Evolutionary conservation across 53 echinoderm and acorn worm genomes (phyloP).

Genomic region (Echinarachnius parma): DNA sequence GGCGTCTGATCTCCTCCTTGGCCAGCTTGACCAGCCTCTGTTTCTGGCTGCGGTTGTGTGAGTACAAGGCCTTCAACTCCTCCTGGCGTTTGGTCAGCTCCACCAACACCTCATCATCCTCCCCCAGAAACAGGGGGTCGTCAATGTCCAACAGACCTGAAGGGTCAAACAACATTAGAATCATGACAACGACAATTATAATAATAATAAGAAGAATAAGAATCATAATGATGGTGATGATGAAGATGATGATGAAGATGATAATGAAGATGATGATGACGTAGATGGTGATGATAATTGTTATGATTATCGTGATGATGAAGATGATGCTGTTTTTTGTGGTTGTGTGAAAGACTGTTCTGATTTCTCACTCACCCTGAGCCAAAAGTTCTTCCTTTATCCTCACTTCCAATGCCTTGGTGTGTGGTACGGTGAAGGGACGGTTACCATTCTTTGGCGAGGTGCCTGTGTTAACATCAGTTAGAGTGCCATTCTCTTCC

Average conservation of each 20-base stretch:
- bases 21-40: conserved; percentile 80
- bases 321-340: no score
- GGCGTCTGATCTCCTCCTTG: conserved; percentile 84
- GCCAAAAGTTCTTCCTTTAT: conserved; percentile 87
- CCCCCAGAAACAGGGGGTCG: conserved; percentile 74
- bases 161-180: no score
- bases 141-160: conserved; percentile 91
- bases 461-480: conserved; percentile 42
- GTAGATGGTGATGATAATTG: no score
- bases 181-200: no score
- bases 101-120: conserved; percentile 80
- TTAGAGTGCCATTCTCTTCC: conserved; percentile 50
- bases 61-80: conserved; percentile 81
- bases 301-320: no score
- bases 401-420: conserved; percentile 84
- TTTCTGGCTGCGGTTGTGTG: conserved; percentile 93
- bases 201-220: no score
- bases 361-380: conserved; percentile 69
- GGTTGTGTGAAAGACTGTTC: no score
- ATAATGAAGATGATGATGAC: no score
- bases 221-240: no score
- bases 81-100: conserved; percentile 93
- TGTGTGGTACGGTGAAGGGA: conserved; percentile 86
- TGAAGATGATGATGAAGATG: no score
- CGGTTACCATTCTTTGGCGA: conserved; percentile 81